phyloP scores from a whole-genome alignment of 92 coral and sea anemone species.

The Meandrina meandrites region DNA sequence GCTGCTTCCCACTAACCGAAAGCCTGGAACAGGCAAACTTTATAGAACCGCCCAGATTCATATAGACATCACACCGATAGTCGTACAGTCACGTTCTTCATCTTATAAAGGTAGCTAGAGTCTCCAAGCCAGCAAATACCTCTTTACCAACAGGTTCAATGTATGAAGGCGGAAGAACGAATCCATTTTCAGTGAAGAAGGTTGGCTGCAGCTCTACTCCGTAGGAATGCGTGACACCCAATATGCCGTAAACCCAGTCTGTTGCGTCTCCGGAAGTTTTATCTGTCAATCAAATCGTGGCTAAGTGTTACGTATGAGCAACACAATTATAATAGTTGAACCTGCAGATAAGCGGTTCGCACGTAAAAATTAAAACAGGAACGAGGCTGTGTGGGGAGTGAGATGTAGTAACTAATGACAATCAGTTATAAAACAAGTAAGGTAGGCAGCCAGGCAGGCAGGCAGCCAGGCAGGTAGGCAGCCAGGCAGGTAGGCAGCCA shows the following conservation, averaged over 20 bases:
- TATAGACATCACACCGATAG: no score
- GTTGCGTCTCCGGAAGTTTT: conserved; percentile 96
- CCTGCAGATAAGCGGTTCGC: not conserved
- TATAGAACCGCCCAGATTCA: not conserved
- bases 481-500: no score
- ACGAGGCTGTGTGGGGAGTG: no score
- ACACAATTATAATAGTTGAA: not conserved
- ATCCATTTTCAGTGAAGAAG: conserved; percentile 61
- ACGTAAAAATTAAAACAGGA: no score
- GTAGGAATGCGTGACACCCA: conserved; percentile 92
- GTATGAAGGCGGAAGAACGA: conserved; percentile 69
- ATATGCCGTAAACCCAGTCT: conserved; percentile 86
- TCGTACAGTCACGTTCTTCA: not conserved
- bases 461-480: no score
- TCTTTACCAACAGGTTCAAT: conserved; percentile 87
- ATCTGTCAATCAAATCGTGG: conserved; percentile 54
- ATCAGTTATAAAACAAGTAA: no score
- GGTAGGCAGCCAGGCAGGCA: no score
- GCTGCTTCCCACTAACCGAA: no score
- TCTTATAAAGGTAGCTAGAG: conserved; percentile 40
- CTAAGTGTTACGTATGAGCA: not conserved
- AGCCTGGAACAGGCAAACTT: no score
- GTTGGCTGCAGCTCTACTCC: conserved; percentile 93
- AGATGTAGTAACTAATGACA: no score
- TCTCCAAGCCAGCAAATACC: conserved; percentile 72